phyloP scores from a whole-genome alignment of 2,888 invertebrate species.

The Apeira syringaria region DNA sequence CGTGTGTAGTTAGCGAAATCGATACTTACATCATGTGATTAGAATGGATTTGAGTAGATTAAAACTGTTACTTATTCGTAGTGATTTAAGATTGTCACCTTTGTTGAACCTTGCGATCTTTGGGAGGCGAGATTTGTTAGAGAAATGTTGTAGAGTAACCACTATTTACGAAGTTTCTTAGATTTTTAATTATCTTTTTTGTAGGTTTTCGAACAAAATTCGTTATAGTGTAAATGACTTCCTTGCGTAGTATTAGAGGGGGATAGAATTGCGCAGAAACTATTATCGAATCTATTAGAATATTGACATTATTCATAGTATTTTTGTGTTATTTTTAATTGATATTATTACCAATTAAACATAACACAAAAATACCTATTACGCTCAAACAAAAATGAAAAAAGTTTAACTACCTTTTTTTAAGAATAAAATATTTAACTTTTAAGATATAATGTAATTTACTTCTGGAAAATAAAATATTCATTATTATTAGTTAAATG shows the following conservation, averaged over 20 bases:
- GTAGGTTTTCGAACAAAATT: conserved; percentile 19
- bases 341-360: no score
- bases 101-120: conserved; percentile 11
- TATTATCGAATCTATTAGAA: neutral
- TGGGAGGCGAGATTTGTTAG: conserved; percentile 13
- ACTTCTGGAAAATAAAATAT: no score
- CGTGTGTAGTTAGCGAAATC: conserved; percentile 25
- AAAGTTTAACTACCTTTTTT: no score
- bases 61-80: conserved; percentile 24
- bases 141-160: conserved; percentile 8
- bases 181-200: conserved; percentile 1
- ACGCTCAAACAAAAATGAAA: no score
- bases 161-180: conserved; percentile 23
- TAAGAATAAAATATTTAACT: no score
- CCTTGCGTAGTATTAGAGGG: conserved; percentile 10
- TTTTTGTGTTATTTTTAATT: no score
- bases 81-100: conserved; percentile 13
- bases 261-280: conserved; percentile 5
- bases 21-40: conserved; percentile 24
- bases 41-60: conserved; percentile 32
- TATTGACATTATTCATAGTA: neutral
- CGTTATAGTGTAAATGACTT: conserved; percentile 8
- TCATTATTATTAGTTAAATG: no score
- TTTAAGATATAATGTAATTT: no score
- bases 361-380: no score